phyloP scores from a whole-genome alignment of 2,888 invertebrate species.

The Temnothorax unifasciatus region DNA sequence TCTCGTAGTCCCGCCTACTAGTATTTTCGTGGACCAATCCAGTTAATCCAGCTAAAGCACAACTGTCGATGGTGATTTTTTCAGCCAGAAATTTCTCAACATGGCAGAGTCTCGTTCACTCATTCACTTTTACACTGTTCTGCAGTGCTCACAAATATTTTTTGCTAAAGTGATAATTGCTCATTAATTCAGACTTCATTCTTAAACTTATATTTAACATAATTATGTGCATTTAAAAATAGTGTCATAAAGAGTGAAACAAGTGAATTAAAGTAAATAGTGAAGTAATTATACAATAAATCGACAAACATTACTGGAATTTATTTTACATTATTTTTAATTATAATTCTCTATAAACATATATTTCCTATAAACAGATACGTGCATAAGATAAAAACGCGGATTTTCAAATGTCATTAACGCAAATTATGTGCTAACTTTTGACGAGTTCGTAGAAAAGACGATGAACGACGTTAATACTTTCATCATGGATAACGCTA shows the following conservation, averaged over 20 bases:
- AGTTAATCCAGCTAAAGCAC: conserved; percentile 58
- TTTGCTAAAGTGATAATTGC: not conserved
- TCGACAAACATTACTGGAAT: not conserved
- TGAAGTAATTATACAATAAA: not conserved
- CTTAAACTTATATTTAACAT: not conserved
- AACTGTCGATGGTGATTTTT: conserved; percentile 68
- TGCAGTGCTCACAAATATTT: conserved; percentile 5
- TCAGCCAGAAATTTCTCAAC: conserved; percentile 70
- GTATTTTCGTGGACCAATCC: conserved; percentile 77
- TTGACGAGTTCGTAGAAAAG: not conserved
- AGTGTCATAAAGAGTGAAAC: not conserved
- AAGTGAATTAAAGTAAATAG: not conserved
- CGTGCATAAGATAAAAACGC: not conserved
- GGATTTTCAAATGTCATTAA: not conserved
- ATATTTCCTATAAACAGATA: not conserved
- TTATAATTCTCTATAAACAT: not conserved
- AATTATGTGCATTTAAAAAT: not conserved
- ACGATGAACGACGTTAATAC: conserved; percentile 71
- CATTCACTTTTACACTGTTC: conserved; percentile 68
- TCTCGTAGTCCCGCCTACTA: conserved; percentile 79
- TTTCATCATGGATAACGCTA: conserved; percentile 60
- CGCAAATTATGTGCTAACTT: not conserved
- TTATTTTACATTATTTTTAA: not conserved
- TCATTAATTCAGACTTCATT: not conserved
- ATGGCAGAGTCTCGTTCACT: conserved; percentile 63